Percentiles rank a stretch among this genome's conserved stretches.
phyloP scores from a whole-genome alignment of 2,113 vertebrate species.

The Carlito syrichta region DNA sequence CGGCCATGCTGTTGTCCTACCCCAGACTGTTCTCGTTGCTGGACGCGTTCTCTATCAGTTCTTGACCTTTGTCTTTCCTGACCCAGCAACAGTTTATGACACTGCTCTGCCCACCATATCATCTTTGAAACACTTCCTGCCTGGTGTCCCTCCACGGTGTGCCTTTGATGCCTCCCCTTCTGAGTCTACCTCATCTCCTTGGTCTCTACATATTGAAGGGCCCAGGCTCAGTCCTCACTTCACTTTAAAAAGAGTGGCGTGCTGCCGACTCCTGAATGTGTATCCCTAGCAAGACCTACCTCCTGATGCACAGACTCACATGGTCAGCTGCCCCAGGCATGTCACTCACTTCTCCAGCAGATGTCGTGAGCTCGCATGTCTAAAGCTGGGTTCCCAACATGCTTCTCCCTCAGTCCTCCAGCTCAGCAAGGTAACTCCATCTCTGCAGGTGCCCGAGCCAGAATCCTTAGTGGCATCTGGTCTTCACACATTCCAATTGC shows the following conservation, averaged over 20 bases:
- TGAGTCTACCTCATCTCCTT: background rate
- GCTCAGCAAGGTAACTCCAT: background rate
- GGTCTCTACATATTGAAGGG: background rate
- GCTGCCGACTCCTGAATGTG: fast-evolving
- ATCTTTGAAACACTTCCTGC: no score
- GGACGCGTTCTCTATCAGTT: no score
- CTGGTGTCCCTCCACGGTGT: background rate
- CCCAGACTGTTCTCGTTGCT: no score
- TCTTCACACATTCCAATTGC: no score
- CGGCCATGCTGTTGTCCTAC: no score
- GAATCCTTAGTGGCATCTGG: background rate
- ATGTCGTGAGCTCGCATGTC: fast-evolving
- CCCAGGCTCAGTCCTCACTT: background rate
- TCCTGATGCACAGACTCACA: background rate
- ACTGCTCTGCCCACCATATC: no score
- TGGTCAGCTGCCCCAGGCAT: background rate
- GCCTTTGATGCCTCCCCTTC: background rate
- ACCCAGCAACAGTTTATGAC: no score
- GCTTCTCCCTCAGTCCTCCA: fast-evolving
- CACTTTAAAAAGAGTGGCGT: background rate
- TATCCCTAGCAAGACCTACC: background rate
- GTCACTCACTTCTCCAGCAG: background rate
- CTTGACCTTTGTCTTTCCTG: no score
- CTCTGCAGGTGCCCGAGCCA: background rate
- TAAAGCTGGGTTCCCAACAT: fast-evolving